Evolutionary conservation across 2,888 invertebrate genomes (phyloP).

Genomic region (Carterocephalus palaemon): DNA sequence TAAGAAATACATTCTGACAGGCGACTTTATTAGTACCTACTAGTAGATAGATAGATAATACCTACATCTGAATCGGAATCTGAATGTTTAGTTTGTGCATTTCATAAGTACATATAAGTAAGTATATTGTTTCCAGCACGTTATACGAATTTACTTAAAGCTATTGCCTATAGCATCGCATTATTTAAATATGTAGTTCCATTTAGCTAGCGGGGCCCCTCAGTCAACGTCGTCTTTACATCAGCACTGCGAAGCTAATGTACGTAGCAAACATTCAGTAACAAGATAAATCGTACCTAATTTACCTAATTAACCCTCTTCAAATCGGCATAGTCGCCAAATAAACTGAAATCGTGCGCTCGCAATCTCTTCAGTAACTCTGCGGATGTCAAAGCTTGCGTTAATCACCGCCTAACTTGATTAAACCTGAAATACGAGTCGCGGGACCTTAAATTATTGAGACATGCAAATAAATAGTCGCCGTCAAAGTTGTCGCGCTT

Average conservation of each 20-base stretch:
- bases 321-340: conserved; percentile 8
- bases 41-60: too few relatives aligned
- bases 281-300: conserved; percentile 5
- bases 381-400: conserved; percentile 48
- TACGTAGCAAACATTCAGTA: neutral
- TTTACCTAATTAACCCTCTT: conserved; percentile 11
- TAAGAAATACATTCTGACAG: too few relatives aligned
- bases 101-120: too few relatives aligned
- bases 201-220: too few relatives aligned
- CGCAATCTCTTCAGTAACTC: conserved; percentile 8
- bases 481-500: conserved; percentile 66
- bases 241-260: neutral
- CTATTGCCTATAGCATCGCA: too few relatives aligned
- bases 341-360: conserved; percentile 9
- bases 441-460: conserved; percentile 62
- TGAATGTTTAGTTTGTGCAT: too few relatives aligned
- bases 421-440: conserved; percentile 70
- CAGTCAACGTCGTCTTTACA: neutral
- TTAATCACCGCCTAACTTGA: conserved; percentile 71
- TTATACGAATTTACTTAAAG: too few relatives aligned
- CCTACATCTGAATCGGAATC: too few relatives aligned
- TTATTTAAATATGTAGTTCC: too few relatives aligned
- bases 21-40: too few relatives aligned
- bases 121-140: too few relatives aligned
- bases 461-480: conserved; percentile 68